phyloP scores from a whole-genome alignment of 1,140 invertebrate genomes.

The Aradophagus sp. region DNA sequence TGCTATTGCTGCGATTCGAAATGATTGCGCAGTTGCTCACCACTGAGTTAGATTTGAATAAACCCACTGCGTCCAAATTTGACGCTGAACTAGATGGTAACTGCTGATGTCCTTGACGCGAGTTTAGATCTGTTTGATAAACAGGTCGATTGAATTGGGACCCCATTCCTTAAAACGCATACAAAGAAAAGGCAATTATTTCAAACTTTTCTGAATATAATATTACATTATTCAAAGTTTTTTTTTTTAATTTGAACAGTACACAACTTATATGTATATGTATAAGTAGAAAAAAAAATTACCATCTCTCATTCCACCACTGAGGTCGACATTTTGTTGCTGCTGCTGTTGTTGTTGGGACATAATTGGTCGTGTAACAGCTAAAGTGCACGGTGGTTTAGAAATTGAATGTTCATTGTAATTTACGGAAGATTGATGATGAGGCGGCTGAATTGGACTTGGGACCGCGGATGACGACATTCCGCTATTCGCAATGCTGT shows the following conservation, averaged over 20 bases:
- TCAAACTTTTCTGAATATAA: no score
- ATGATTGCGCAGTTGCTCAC: conserved; percentile 64
- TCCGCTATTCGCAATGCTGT: conserved; percentile 57
- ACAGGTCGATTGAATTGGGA: conserved; percentile 64
- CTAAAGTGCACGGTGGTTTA: conserved; percentile 67
- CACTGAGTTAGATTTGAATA: conserved; percentile 20
- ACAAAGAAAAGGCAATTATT: no score
- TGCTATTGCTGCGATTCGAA: conserved; percentile 54
- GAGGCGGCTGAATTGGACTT: conserved; percentile 65
- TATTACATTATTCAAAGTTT: no score
- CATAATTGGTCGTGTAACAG: conserved; percentile 67
- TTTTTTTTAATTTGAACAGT: no score
- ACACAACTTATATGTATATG: no score
- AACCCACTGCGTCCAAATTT: conserved; percentile 57
- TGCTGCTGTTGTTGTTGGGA: conserved; percentile 58
- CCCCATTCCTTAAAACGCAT: conserved; percentile 17
- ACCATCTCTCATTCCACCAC: conserved; percentile 49
- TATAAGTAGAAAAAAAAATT: background rate
- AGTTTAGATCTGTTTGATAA: conserved; percentile 63
- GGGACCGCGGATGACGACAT: conserved; percentile 62
- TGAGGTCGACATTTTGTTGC: conserved; percentile 64
- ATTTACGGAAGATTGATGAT: conserved; percentile 63
- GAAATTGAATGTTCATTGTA: conserved; percentile 62
- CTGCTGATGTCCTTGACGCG: conserved; percentile 60
- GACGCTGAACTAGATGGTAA: conserved; percentile 61